phyloP scores from a whole-genome alignment of 2,113 vertebrate species.

The Caretta caretta region DNA sequence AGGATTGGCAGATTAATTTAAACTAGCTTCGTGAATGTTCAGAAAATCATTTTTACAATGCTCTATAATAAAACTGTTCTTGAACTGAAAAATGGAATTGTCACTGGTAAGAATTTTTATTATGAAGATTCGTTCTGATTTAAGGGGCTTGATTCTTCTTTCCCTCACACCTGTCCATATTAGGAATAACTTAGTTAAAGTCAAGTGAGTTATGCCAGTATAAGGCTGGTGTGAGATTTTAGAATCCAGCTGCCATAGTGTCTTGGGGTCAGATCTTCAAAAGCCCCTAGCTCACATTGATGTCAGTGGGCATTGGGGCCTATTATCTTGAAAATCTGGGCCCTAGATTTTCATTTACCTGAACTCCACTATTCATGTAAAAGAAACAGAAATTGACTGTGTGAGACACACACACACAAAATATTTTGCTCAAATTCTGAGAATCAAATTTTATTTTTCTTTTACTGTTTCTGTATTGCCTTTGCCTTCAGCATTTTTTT shows the following conservation, averaged over 20 bases:
- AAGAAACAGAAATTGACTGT: neutral
- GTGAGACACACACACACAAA: neutral
- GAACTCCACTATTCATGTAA: neutral
- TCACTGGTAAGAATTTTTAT: neutral
- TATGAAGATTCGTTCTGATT: neutral
- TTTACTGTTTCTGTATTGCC: neutral
- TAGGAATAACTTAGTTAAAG: neutral
- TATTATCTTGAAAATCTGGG: neutral
- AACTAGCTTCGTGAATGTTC: neutral
- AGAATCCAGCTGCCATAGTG: neutral
- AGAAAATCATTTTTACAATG: too few species aligned
- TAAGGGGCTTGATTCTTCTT: neutral
- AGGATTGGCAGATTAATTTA: neutral
- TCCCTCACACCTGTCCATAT: neutral
- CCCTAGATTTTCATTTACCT: neutral
- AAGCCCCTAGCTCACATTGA: neutral
- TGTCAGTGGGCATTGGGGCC: neutral
- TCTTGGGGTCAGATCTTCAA: neutral
- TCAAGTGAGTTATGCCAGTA: neutral
- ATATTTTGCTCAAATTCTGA: neutral
- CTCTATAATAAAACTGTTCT: neutral
- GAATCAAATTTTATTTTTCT: neutral
- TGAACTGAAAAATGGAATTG: neutral
- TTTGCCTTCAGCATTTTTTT: neutral
- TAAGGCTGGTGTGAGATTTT: neutral